phyloP scores from a whole-genome alignment of 2,113 vertebrate genomes.

The Notothenia coriiceps region DNA sequence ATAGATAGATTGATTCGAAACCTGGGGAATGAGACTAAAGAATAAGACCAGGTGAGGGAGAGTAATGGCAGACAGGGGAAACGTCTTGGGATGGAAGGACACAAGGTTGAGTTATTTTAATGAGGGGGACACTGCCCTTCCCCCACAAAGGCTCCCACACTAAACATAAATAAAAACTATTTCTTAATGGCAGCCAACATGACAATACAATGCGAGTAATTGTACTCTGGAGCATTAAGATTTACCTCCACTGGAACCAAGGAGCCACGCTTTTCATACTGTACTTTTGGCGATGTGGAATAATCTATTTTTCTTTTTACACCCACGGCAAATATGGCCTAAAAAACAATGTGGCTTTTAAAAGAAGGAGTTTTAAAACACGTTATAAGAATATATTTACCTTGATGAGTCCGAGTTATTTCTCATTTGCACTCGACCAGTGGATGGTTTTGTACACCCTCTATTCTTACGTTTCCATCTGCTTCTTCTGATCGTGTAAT shows the following conservation, averaged over 20 bases:
- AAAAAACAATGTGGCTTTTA: neutral
- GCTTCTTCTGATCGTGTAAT: neutral
- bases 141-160: neutral
- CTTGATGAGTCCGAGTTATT: too few species aligned
- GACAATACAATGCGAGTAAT: neutral
- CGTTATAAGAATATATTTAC: too few species aligned
- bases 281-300: neutral
- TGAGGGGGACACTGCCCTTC: neutral
- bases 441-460: too few species aligned
- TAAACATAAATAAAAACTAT: neutral
- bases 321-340: neutral
- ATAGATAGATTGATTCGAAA: constrained; percentile 11
- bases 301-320: neutral
- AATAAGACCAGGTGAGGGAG: neutral
- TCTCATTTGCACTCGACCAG: too few species aligned
- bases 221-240: neutral
- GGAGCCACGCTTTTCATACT: neutral
- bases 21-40: constrained; percentile 5
- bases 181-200: neutral
- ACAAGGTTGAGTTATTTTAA: constrained; percentile 9
- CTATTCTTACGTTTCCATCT: neutral
- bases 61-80: neutral
- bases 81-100: neutral
- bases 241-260: neutral
- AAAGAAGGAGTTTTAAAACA: neutral